Percentiles rank a stretch among this genome's conserved stretches.
These are phyloP conservation scores for Ectropis grisescens DNA, from an alignment of 1,140 invertebrate species.

Conservation along the genomic window DNA sequence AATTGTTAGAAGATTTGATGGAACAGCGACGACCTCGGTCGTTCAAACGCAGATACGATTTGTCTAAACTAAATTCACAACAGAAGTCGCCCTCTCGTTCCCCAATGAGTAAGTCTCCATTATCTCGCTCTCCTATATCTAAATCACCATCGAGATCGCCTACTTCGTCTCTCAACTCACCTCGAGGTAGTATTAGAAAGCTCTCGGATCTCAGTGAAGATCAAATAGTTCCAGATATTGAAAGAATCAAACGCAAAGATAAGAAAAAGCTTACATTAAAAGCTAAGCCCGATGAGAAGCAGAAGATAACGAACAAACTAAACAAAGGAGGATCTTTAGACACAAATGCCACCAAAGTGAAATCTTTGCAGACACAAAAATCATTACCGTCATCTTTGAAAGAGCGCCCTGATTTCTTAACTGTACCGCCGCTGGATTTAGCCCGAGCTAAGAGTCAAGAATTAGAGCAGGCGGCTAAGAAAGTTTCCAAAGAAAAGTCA, in stretches of 20 bases:
- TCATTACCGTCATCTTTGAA: slow-evolving; percentile 66
- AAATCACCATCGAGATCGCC: slow-evolving; percentile 67
- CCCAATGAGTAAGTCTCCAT: slow-evolving; percentile 45
- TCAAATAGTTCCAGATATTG: slow-evolving; percentile 74
- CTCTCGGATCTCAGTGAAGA: slow-evolving; percentile 69
- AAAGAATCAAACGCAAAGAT: slow-evolving; percentile 65
- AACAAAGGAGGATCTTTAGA: slow-evolving; percentile 63
- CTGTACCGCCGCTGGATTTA: slow-evolving; percentile 70
- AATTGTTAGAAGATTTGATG: slow-evolving; percentile 65
- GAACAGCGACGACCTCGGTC: slow-evolving; percentile 63
- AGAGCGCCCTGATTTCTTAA: slow-evolving; percentile 64
- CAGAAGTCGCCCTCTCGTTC: slow-evolving; percentile 52
- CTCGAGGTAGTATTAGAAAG: slow-evolving; percentile 64
- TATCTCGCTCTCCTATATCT: slow-evolving; percentile 58
- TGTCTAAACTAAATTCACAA: slow-evolving; percentile 51
- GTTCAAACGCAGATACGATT: slow-evolving; percentile 62
- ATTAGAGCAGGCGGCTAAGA: slow-evolving; percentile 68
- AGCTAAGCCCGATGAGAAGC: slow-evolving; percentile 56
- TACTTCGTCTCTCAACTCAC: slow-evolving; percentile 65
- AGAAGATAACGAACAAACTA: slow-evolving; percentile 43
- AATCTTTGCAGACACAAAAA: slow-evolving; percentile 64
- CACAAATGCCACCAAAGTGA: slow-evolving; percentile 60
- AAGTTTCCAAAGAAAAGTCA: slow-evolving; percentile 74
- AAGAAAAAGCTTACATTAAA: slow-evolving; percentile 63
- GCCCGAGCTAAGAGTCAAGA: slow-evolving; percentile 75